A percentile compares a stretch with the other conserved stretches of the same genome.
Evolutionary conservation across 1,140 invertebrate species (phyloP).

Genomic region (Drosophila triauraria): DNA sequence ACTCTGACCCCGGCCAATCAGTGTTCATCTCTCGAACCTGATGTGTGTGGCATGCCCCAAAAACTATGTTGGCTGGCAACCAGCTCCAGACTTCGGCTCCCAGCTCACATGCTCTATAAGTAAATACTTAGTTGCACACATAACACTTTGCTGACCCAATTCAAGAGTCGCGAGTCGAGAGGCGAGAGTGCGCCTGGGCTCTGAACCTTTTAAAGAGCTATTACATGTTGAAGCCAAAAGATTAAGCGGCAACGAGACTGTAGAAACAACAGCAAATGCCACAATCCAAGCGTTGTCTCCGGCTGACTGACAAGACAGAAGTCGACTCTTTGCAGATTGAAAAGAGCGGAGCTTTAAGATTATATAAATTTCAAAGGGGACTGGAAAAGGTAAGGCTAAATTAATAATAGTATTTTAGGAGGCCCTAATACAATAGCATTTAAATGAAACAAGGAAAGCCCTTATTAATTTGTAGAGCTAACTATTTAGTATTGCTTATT

Average conservation of each 20-base stretch:
- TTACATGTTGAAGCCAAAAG: conserved; percentile 72
- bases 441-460: neutral
- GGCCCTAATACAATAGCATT: neutral
- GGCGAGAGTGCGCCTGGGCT: conserved; percentile 61
- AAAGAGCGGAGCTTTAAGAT: conserved; percentile 21
- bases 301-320: conserved; percentile 56
- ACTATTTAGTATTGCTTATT: too few relatives aligned
- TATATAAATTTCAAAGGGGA: conserved; percentile 18
- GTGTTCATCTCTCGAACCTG: conserved; percentile 65
- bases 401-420: neutral
- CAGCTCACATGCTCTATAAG: conserved; percentile 71
- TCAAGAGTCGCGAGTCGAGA: conserved; percentile 51
- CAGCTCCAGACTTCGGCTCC: conserved; percentile 8
- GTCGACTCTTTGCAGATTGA: conserved; percentile 33
- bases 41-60: conserved; percentile 66
- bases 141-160: conserved; percentile 81
- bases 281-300: conserved; percentile 52
- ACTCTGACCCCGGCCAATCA: conserved; percentile 71
- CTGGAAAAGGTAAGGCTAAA: conserved; percentile 18
- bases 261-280: conserved; percentile 28
- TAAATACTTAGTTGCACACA: conserved; percentile 69
- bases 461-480: too few relatives aligned
- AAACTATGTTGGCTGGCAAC: conserved; percentile 7
- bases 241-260: conserved; percentile 50
- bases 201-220: conserved; percentile 82